A percentile compares a stretch with the other conserved stretches of the same genome.
Evolutionary conservation across 2,113 vertebrate genomes (phyloP).

Genomic region (Vulpes ferrilata): DNA sequence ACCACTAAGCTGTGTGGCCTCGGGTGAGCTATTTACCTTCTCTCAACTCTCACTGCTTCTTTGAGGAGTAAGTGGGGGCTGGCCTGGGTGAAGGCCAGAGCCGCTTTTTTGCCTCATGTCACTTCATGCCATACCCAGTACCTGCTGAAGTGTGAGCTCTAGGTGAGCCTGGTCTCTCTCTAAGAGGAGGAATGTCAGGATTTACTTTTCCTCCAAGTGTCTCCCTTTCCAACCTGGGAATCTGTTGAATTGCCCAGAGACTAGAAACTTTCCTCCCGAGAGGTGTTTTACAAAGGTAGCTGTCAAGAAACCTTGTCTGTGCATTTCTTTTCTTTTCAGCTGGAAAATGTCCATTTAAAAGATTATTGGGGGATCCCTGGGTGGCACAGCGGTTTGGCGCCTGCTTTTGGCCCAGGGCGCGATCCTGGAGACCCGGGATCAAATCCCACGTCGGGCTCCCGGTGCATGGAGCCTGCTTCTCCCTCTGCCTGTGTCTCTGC

Average conservation of each 20-base stretch:
- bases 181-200: neutral
- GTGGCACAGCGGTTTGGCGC: too few species aligned
- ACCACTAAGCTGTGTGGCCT: neutral
- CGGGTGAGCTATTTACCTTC: neutral
- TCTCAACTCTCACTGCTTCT: neutral
- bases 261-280: neutral
- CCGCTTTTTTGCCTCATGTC: neutral
- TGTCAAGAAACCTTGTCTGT: neutral
- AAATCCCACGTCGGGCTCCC: too few species aligned
- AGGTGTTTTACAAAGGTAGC: neutral
- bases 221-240: neutral
- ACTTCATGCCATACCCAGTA: accelerated
- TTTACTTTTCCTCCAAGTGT: neutral
- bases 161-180: neutral
- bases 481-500: too few species aligned
- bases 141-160: neutral
- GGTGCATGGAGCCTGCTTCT: too few species aligned
- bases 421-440: too few species aligned
- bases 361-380: neutral
- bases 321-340: neutral
- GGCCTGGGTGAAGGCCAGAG: neutral
- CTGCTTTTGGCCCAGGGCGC: too few species aligned
- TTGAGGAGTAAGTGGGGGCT: neutral
- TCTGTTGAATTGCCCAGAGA: conserved; percentile 41
- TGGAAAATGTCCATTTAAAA: conserved; percentile 43